Base-by-base conservation (phyloP, 2,888 invertebrate genomes). In the Drosophila anomalata region DNA sequence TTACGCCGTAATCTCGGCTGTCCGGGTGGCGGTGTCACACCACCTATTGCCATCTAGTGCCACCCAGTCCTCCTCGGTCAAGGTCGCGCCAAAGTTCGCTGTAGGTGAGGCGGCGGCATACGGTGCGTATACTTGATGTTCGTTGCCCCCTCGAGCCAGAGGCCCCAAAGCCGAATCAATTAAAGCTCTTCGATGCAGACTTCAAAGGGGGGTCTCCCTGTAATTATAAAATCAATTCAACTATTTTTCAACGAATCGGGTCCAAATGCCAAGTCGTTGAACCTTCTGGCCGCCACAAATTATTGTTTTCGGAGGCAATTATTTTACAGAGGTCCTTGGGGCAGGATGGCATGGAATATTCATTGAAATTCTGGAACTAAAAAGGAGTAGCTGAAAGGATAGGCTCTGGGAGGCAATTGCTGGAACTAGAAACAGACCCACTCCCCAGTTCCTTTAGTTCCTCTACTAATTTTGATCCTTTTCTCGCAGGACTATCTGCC, bases 401-500 rank as follows among this genome's bases (percentile, higher is more conserved):
- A 14, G 14, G 14, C 14, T 14, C 14, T 17, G 17, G 22, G 22
- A 2, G 24, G 24, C 24, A 26, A 26, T 26, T 26, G 4, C 3
- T 26, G 24, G 24, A 26, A 26, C 7, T 8, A 26, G 2, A 2
- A 9, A 29, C 3, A 9, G 29, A 29, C 2, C 8, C 9, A 3
- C 17, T 17, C 17, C 17, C 17, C 17, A 1, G 1, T 1, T 17
- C 17, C 17, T 17, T 17, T 17, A 1, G 17, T 1, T 17, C 17
- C 17, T 17, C 1, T 17, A 17, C 17, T 17, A 17, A 17, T 17
- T 17, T 17, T 17, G 17, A 17, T n/a, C n/a, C 41, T 20, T 17
- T 14, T 4, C 3, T 42, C 17, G 57, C 92, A 94, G 94, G 92
- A 91, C 74, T 93, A 93, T 79, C 89, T 93, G 66, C 91, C 92